phyloP scores from a whole-genome alignment of 2,888 invertebrate species.

The Mycogona germanica region DNA sequence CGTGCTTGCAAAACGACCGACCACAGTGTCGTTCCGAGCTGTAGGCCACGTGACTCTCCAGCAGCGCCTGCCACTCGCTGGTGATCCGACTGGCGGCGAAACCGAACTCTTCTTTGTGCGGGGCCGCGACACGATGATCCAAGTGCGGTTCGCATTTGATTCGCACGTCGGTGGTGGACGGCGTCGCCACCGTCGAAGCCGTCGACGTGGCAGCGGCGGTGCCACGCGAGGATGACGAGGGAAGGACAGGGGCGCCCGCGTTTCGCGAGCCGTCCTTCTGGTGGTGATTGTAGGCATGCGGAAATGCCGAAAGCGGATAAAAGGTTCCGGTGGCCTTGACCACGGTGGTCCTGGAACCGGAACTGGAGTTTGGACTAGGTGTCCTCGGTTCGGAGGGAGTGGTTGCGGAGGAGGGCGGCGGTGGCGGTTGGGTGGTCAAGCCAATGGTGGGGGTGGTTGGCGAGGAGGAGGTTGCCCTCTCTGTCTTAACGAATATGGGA shows the following conservation, averaged over 20 bases:
- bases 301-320: constrained; percentile 61
- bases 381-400: constrained; percentile 20
- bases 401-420: constrained; percentile 21
- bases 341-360: constrained; percentile 36
- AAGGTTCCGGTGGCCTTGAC: constrained; percentile 88
- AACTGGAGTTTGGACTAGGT: constrained; percentile 2
- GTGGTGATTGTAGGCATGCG: constrained; percentile 19
- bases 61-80: constrained; percentile 19
- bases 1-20: constrained; percentile 65
- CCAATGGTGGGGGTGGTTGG: neutral
- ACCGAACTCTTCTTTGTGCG: neutral
- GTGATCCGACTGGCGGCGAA: constrained; percentile 3
- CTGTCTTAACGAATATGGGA: neutral
- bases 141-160: constrained; percentile 21
- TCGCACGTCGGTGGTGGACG: constrained; percentile 20
- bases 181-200: constrained; percentile 1
- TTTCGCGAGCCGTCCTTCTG: neutral
- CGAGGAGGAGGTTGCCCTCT: neutral
- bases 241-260: constrained; percentile 15
- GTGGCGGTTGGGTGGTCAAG: constrained; percentile 7
- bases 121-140: neutral
- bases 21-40: constrained; percentile 55
- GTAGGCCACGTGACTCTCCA: constrained; percentile 39
- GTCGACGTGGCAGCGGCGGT: constrained; percentile 17
- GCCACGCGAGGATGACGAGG: constrained; percentile 19